Evolutionary conservation across 1,140 invertebrate genomes (phyloP).

Genomic region (Temnothorax longispinosus): DNA sequence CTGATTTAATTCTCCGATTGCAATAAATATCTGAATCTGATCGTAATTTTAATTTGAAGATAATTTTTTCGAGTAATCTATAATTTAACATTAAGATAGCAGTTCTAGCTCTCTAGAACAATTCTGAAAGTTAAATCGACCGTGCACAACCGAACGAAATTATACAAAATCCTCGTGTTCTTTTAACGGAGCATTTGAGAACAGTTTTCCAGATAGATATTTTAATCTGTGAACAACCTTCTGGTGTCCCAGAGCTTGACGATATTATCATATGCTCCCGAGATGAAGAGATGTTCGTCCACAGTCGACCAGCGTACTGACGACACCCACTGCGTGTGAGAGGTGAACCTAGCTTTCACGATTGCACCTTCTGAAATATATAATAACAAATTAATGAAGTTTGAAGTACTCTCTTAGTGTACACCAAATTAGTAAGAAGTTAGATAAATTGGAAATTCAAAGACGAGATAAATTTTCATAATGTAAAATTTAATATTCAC

Average conservation of each 20-base stretch:
- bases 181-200: background rate
- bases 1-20: background rate
- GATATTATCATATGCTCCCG: constrained; percentile 95
- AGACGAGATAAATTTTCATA: background rate
- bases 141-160: background rate
- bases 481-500: constrained; percentile 16
- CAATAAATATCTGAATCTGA: constrained; percentile 39
- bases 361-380: constrained; percentile 91
- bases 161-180: background rate
- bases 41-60: background rate
- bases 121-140: background rate
- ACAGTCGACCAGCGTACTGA: constrained; percentile 95
- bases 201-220: background rate
- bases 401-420: background rate
- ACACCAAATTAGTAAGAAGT: constrained; percentile 15
- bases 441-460: constrained; percentile 9
- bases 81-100: background rate
- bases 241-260: constrained; percentile 98
- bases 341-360: constrained; percentile 95
- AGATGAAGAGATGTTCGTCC: constrained; percentile 95
- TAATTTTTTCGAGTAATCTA: background rate
- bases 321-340: constrained; percentile 97
- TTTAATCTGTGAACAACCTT: constrained; percentile 88
- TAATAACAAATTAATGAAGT: background rate
- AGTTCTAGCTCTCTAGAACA: background rate